Conservation (phyloP, 2,113 vertebrate species). For the Melozone crissalis region DNA sequence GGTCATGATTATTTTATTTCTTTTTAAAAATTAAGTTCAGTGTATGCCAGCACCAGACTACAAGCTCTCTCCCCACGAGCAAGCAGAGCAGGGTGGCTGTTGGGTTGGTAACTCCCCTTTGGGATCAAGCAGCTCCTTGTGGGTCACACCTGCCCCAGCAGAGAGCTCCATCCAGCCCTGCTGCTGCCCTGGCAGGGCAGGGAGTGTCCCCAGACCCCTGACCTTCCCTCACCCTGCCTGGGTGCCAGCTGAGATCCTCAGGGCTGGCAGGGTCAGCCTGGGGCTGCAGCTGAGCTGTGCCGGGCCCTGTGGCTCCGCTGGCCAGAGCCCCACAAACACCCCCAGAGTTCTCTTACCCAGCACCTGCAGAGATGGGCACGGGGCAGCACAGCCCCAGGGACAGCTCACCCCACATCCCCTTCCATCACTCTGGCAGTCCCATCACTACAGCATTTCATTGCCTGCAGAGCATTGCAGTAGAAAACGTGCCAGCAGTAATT, state of each 20-base stretch:
- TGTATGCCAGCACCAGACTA: background rate
- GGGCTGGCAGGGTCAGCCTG: background rate
- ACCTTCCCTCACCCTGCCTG: background rate
- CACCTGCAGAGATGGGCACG: background rate
- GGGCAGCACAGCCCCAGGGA: background rate
- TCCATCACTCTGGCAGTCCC: background rate
- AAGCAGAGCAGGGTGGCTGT: background rate
- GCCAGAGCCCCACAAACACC: background rate
- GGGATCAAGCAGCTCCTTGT: background rate
- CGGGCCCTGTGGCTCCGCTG: background rate
- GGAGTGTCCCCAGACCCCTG: background rate
- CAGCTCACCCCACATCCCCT: background rate
- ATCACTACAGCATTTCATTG: background rate
- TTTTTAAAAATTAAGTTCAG: slow-evolving; percentile 2
- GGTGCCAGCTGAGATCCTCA: background rate
- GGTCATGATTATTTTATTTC: slow-evolving; percentile 40
- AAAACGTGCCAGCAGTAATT: background rate
- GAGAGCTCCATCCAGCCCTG: background rate
- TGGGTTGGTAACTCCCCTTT: background rate
- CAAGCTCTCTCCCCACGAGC: background rate
- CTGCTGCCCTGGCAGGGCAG: background rate
- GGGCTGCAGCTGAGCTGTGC: background rate
- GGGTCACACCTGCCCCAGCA: background rate
- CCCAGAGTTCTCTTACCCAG: background rate
- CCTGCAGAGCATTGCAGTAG: background rate